These are phyloP conservation scores for Drosophila paramelanica DNA, from an alignment of 2,888 invertebrate genomes.

Conservation along the genomic window DNA sequence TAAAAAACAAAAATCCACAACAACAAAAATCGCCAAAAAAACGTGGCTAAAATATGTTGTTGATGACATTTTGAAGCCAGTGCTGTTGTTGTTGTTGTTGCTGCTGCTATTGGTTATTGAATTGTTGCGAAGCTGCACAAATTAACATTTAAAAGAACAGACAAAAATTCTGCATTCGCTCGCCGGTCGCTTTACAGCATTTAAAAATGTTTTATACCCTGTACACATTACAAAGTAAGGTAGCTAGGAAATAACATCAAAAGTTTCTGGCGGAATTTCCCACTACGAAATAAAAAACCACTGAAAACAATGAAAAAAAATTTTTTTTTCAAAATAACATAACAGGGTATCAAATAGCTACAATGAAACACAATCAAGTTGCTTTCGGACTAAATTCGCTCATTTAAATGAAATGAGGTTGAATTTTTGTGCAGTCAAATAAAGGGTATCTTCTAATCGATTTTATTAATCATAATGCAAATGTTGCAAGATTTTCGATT, in stretches of 20 bases:
- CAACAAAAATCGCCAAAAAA: conserved; percentile 11
- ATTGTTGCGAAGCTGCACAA: conserved; percentile 67
- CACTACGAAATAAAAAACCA: neutral
- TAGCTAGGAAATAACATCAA: no score
- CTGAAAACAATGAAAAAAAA: neutral
- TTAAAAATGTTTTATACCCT: conserved; percentile 43
- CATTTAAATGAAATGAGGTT: neutral
- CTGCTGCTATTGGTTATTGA: conserved; percentile 68
- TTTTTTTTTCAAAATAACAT: no score
- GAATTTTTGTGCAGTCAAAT: neutral
- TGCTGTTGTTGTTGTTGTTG: conserved; percentile 21
- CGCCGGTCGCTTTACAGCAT: conserved; percentile 37
- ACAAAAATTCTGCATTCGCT: conserved; percentile 61
- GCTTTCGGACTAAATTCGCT: neutral
- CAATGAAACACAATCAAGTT: neutral
- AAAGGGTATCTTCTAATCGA: conserved; percentile 21
- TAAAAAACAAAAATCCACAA: conserved; percentile 2
- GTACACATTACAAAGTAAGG: neutral
- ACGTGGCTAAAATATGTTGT: conserved; percentile 51
- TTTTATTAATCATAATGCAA: neutral
- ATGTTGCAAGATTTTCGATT: conserved; percentile 53
- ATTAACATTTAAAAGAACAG: conserved; percentile 69
- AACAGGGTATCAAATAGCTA: no score
- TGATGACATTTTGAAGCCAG: conserved; percentile 59
- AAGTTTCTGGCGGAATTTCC: no score